Percentiles rank a stretch among this genome's conserved stretches.
Conservation (phyloP, 2,113 vertebrate genomes). For the Hylia prasina region DNA sequence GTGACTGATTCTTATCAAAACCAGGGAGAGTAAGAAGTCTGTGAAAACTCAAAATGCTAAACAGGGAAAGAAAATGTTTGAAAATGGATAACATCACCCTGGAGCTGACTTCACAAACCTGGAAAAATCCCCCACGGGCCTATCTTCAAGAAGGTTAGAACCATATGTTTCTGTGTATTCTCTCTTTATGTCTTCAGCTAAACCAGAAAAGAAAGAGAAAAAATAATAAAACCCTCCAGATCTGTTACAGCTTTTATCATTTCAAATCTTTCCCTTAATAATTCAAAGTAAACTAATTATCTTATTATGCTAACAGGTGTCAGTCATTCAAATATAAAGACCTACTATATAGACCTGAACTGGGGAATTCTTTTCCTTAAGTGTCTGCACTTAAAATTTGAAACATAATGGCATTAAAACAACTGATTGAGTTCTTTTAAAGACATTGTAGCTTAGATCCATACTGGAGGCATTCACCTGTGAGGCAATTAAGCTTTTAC, state of each 20-base stretch:
- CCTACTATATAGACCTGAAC: constrained; percentile 11
- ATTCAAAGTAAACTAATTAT: constrained; percentile 58
- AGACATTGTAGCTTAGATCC: constrained; percentile 9
- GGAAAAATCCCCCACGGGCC: constrained; percentile 31
- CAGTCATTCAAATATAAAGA: constrained; percentile 48
- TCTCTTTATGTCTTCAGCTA: constrained; percentile 53
- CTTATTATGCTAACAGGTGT: constrained; percentile 58
- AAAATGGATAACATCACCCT: constrained; percentile 33
- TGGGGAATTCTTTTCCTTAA: constrained; percentile 38
- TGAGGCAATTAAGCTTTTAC: constrained; percentile 42
- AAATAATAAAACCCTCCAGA: constrained; percentile 42
- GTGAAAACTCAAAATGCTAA: constrained; percentile 45
- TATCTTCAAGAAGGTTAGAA: constrained; percentile 46
- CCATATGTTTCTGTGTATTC: constrained; percentile 47
- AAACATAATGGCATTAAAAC: constrained; percentile 14
- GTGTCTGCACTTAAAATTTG: constrained; percentile 29
- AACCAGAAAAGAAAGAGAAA: constrained; percentile 22
- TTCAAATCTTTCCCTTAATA: constrained; percentile 46
- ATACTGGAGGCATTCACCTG: constrained; percentile 42
- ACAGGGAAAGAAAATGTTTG: constrained; percentile 47
- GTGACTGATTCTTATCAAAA: not conserved
- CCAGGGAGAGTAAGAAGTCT: not conserved
- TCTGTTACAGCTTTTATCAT: constrained; percentile 27
- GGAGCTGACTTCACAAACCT: constrained; percentile 50
- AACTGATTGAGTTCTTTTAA: constrained; percentile 22